phyloP scores from a whole-genome alignment of 2,888 invertebrate species.

The Strigamia transsilvanica region DNA sequence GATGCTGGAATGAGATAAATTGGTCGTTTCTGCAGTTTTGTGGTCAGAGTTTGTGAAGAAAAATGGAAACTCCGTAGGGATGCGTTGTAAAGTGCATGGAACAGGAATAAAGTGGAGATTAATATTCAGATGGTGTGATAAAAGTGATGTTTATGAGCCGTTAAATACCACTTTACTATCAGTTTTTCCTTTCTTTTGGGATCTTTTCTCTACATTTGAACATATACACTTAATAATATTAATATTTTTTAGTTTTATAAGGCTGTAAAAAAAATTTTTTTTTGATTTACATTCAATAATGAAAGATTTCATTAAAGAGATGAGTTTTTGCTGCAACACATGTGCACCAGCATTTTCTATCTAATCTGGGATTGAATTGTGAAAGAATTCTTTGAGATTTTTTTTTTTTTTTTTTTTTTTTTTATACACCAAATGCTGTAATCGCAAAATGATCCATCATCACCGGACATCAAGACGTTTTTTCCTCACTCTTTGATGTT shows the following conservation, averaged over 20 bases:
- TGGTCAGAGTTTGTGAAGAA: background rate
- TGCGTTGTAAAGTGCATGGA: background rate
- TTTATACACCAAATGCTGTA: too few relatives aligned
- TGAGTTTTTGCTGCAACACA: background rate
- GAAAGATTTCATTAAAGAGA: background rate
- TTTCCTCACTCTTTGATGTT: too few relatives aligned
- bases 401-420: background rate
- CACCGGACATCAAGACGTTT: too few relatives aligned
- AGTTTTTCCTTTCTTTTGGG: background rate
- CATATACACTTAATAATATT: background rate
- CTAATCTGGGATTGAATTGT: background rate
- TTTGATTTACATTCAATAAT: background rate
- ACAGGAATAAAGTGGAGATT: background rate
- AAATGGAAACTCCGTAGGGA: background rate
- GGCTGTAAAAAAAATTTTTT: background rate
- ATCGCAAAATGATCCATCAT: too few relatives aligned
- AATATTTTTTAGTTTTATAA: background rate
- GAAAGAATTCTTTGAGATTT: background rate
- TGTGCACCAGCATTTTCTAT: background rate
- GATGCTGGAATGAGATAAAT: background rate
- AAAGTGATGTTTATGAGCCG: conserved; percentile 15
- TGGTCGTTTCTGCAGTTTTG: background rate
- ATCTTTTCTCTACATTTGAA: background rate
- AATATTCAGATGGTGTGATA: conserved; percentile 28
- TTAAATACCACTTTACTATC: background rate